Percentiles rank a stretch among this genome's conserved stretches.
These are phyloP conservation scores for Caenorhabditis plicata DNA, from an alignment of 2,888 invertebrate genomes.

Conservation along the genomic window DNA sequence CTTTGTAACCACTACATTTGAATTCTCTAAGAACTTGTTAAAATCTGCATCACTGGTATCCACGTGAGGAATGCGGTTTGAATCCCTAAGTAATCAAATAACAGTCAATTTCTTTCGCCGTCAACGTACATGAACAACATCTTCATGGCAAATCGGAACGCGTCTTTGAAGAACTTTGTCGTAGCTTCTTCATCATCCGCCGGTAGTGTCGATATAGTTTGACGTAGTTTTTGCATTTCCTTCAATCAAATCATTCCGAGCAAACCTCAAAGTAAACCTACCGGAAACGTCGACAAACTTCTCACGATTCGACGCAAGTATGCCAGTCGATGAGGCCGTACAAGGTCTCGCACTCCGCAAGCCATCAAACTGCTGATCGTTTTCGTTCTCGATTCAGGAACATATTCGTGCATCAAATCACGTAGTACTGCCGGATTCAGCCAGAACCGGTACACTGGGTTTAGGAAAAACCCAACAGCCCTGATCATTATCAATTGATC, in stretches of 20 bases:
- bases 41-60: conserved; percentile 22
- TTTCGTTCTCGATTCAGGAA: conserved; percentile 52
- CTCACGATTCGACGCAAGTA: conserved; percentile 60
- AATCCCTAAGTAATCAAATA: conserved; percentile 34
- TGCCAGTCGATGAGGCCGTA: conserved; percentile 46
- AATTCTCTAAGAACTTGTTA: conserved; percentile 17
- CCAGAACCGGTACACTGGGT: conserved; percentile 64
- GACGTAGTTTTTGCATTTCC: conserved; percentile 52
- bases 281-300: conserved; percentile 49
- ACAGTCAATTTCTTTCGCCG: too few species aligned
- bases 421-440: conserved; percentile 60
- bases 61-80: conserved; percentile 31
- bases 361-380: conserved; percentile 62
- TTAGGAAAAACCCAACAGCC: conserved; percentile 62
- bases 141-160: conserved; percentile 54
- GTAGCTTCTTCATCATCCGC: conserved; percentile 37
- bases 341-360: conserved; percentile 60
- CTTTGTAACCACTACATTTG: conserved; percentile 22
- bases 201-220: conserved; percentile 37
- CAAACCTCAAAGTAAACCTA: conserved; percentile 1
- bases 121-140: conserved; percentile 55
- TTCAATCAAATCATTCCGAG: conserved; percentile 10
- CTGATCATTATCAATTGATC: conserved; percentile 61
- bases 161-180: conserved; percentile 53
- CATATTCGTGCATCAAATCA: conserved; percentile 62